Base-by-base conservation (phyloP, 2,113 vertebrate genomes). In the Reinhardtius hippoglossoides region DNA sequence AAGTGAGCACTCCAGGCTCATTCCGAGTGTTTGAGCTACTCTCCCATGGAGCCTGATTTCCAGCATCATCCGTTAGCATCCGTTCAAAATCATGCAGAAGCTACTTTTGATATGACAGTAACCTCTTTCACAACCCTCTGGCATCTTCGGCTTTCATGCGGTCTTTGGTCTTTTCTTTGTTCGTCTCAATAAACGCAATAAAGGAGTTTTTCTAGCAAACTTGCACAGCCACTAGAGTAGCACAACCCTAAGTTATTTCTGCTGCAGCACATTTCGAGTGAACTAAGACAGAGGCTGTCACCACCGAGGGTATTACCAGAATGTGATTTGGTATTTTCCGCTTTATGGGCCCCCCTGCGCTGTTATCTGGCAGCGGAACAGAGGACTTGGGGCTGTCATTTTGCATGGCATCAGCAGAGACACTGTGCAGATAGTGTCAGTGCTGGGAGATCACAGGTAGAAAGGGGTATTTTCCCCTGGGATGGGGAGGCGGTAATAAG, bases 261-360 rank as follows among this genome's bases (percentile, higher is more conserved):
- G 67, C 80, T 67, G 85, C 80, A 60, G 76, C 21, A 27, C 60
- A 82, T 86, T 90, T 91, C 67, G 66, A 87, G 67, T 59, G 83
- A 83, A 87, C 84, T 83, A 75, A 85, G 83, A 84, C 15, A 26
- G 74, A 81, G 70, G 18, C 83, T 86, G 86, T 87, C 89, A 86
- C 78, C 68, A 31, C 71, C 77, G 76, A 71, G 81, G 83, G 86
- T 91, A 89, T 91, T 91, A 91, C 82, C 71, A 48, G 76, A 89
- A 91, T 88, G 74, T 82, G 86, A 91, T 91, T 90, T 87, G 44
- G 82, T 87, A 87, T 92, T 89, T 93, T 88, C 77, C 75, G 67
- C 84, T 88, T 82, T 81, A 76, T 68, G 61, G 71, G 70, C 37
- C 55, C 68, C 46, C 50, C 67, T 66, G 67, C 59, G 27, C 78